Conservation (phyloP, 2,888 invertebrate genomes). For the Hermaeophaga mercurialis region DNA sequence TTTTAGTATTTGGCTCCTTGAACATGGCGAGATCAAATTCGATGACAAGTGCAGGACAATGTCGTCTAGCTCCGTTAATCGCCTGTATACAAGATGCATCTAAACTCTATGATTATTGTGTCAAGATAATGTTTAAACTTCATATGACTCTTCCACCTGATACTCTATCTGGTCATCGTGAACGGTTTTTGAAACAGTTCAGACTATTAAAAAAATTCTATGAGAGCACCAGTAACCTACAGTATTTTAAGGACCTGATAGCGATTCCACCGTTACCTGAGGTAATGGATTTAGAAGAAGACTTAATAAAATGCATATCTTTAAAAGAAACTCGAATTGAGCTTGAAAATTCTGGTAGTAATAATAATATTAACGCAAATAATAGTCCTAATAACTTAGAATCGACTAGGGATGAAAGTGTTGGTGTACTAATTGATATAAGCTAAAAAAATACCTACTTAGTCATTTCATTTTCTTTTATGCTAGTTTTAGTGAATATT, state of each 20-base stretch:
- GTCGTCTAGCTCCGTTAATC: slow-evolving; percentile 93
- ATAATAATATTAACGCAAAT: slow-evolving; percentile 6
- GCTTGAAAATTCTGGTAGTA: neutral
- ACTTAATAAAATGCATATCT: slow-evolving; percentile 30
- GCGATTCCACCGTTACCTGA: slow-evolving; percentile 91
- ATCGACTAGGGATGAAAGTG: neutral
- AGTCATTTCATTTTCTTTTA: neutral
- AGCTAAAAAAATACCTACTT: slow-evolving; percentile 2
- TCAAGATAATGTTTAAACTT: slow-evolving; percentile 93
- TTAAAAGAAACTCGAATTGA: slow-evolving; percentile 11
- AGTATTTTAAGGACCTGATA: slow-evolving; percentile 96
- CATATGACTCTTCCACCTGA: slow-evolving; percentile 91
- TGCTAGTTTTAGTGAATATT: slow-evolving; percentile 1
- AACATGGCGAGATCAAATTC: slow-evolving; percentile 94
- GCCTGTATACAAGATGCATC: slow-evolving; percentile 95
- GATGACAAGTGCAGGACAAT: slow-evolving; percentile 97
- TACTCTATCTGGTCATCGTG: slow-evolving; percentile 83
- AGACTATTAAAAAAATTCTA: slow-evolving; percentile 89
- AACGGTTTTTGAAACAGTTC: slow-evolving; percentile 90
- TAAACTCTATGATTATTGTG: slow-evolving; percentile 94
- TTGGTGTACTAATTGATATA: slow-evolving; percentile 18
- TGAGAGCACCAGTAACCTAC: slow-evolving; percentile 88
- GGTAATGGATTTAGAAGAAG: slow-evolving; percentile 56
- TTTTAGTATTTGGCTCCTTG: slow-evolving; percentile 87
- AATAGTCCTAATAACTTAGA: neutral